Conservation (phyloP, 2,888 invertebrate genomes). For the Bellardia bayeri region DNA sequence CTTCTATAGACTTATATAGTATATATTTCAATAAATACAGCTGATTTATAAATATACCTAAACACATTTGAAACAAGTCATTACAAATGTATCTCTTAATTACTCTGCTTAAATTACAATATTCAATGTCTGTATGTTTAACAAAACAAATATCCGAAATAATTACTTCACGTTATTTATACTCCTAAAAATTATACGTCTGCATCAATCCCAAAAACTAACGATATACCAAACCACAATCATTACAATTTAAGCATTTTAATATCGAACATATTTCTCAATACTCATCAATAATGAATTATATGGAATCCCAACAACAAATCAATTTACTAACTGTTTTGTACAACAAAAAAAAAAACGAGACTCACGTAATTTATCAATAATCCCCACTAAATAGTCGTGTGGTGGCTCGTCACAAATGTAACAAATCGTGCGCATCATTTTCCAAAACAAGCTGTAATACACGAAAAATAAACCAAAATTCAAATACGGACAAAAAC, state of each 20-base stretch:
- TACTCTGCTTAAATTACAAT: too few species aligned
- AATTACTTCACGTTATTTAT: slow-evolving; percentile 25
- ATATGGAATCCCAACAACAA: slow-evolving; percentile 49
- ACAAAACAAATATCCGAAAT: slow-evolving; percentile 22
- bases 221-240: neutral
- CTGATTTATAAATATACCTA: too few species aligned
- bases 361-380: slow-evolving; percentile 71
- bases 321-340: slow-evolving; percentile 70
- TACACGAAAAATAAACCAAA: slow-evolving; percentile 1
- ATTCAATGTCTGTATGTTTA: neutral
- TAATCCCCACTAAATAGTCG: slow-evolving; percentile 66
- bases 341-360: slow-evolving; percentile 16
- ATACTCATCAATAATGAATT: slow-evolving; percentile 63
- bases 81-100: too few species aligned
- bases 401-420: slow-evolving; percentile 65
- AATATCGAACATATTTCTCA: slow-evolving; percentile 50
- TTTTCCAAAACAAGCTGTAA: slow-evolving; percentile 15
- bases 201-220: neutral
- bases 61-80: too few species aligned
- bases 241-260: slow-evolving; percentile 25
- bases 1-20: too few species aligned
- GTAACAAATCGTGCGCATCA: slow-evolving; percentile 73
- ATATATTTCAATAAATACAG: too few species aligned
- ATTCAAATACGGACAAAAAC: neutral
- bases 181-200: neutral